phyloP scores from a whole-genome alignment of 2,888 invertebrate genomes.

The Hypsopygia costalis region DNA sequence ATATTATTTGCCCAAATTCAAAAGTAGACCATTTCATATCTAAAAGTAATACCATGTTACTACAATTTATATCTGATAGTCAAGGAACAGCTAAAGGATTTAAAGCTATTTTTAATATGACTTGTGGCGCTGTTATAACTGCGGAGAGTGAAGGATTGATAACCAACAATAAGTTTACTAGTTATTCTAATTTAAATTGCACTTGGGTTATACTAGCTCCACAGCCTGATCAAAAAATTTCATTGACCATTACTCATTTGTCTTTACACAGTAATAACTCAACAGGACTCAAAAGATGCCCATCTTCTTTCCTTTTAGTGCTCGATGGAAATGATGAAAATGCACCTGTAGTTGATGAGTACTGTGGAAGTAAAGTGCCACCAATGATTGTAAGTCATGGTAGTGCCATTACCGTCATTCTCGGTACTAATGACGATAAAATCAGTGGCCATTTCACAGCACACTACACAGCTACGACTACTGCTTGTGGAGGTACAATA shows the following conservation, averaged over 20 bases:
- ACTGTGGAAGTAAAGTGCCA: slow-evolving; percentile 83
- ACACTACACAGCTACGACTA: slow-evolving; percentile 63
- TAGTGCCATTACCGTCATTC: slow-evolving; percentile 78
- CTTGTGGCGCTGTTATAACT: slow-evolving; percentile 85
- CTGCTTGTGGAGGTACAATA: slow-evolving; percentile 91
- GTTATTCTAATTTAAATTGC: slow-evolving; percentile 76
- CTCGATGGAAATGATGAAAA: slow-evolving; percentile 84
- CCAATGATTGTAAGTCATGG: slow-evolving; percentile 86
- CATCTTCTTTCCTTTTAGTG: slow-evolving; percentile 70
- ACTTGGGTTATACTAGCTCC: slow-evolving; percentile 85
- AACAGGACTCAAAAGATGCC: slow-evolving; percentile 46
- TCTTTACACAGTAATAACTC: slow-evolving; percentile 49
- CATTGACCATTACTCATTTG: slow-evolving; percentile 84
- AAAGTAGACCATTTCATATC: slow-evolving; percentile 64
- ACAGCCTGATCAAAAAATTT: slow-evolving; percentile 81
- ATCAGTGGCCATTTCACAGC: slow-evolving; percentile 55
- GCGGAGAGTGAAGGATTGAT: slow-evolving; percentile 79
- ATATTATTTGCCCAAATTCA: slow-evolving; percentile 66
- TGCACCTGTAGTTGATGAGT: slow-evolving; percentile 83
- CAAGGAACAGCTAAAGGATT: slow-evolving; percentile 87
- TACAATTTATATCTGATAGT: slow-evolving; percentile 84
- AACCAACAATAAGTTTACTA: slow-evolving; percentile 47
- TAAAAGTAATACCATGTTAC: slow-evolving; percentile 80
- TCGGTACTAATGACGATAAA: slow-evolving; percentile 47
- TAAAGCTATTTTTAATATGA: slow-evolving; percentile 82